Evolutionary conservation across 2,888 invertebrate genomes (phyloP), one percentile per base, ranked within the genome.

Genomic region (Drosophila diplacantha): DNA sequence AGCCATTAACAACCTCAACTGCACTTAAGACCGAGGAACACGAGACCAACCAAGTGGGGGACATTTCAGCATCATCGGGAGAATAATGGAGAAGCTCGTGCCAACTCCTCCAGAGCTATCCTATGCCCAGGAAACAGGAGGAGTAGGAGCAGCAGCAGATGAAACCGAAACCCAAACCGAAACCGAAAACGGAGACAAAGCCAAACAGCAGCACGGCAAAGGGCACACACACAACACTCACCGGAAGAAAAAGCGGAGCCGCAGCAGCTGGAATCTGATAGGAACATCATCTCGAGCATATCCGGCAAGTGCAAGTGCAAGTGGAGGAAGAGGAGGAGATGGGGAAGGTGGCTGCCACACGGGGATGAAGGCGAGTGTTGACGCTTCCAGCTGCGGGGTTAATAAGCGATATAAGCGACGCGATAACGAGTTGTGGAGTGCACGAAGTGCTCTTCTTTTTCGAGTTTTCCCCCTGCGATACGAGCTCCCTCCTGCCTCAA

Each of bases 231-330:
- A 26, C 16, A 16, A 47, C 58, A 35, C 51, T 59, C 58, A 71
- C 84, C 84, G 84, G 80, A 80, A 84, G 83, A 84, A 83, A 76
- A 64, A 50, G 58, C 38, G 56, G 46, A 69, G 72, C 39, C 22
- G 39, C 37, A 73, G 61, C 79, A 80, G 81, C 84, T 82, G 84
- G 77, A 84, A 80, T 74, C 81, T 82, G 84, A 80, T 82, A 84
- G 77, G 76, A 74, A 76, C 82, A 75, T 77, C 77, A 78, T 75
- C 77, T 72, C 51, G 59, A 78, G 75, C 75, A 83, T 83, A 83
- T 78, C 77, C 77, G 83, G 77, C 62, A 68, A 62, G 63, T 62
- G 67, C 70, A 66, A 67, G 46, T 59, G 58, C 60, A 29, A 46
- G 60, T 59, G 60, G 44, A 37, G 37, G 37, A 37, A 16, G 8